Conservation (phyloP, 2,888 invertebrate species). For the Bugulina stolonifera region DNA sequence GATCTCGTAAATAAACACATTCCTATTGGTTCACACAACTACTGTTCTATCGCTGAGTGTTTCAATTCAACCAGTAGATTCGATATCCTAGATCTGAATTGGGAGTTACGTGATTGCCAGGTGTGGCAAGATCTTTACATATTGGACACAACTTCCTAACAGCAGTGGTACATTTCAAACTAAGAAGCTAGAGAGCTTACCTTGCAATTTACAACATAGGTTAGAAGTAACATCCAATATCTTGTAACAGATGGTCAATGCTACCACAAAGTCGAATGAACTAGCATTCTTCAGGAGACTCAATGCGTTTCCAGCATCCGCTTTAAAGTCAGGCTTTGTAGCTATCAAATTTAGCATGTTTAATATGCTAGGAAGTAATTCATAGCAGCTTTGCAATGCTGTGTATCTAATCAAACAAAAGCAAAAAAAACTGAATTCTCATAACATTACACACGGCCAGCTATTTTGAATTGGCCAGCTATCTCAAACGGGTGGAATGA, state of each 20-base stretch:
- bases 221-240: not conserved
- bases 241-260: not conserved
- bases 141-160: too few species aligned
- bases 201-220: not conserved
- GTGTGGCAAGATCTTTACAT: too few species aligned
- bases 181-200: not conserved
- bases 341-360: not conserved
- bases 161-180: too few species aligned
- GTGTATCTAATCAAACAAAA: not conserved
- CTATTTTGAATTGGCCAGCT: too few species aligned
- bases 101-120: too few species aligned
- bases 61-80: too few species aligned
- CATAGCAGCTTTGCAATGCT: not conserved
- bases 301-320: not conserved
- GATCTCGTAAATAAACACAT: too few species aligned
- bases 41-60: too few species aligned
- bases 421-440: not conserved
- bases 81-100: too few species aligned
- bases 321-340: not conserved
- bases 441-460: too few species aligned
- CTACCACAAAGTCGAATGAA: not conserved
- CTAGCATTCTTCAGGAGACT: not conserved
- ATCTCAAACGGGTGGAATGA: too few species aligned
- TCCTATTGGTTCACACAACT: too few species aligned
- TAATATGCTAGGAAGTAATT: not conserved